Percentiles rank a stretch among this genome's conserved stretches.
These are phyloP conservation scores for Spisula solida DNA, from an alignment of 2,888 invertebrate genomes.

Conservation along the genomic window DNA sequence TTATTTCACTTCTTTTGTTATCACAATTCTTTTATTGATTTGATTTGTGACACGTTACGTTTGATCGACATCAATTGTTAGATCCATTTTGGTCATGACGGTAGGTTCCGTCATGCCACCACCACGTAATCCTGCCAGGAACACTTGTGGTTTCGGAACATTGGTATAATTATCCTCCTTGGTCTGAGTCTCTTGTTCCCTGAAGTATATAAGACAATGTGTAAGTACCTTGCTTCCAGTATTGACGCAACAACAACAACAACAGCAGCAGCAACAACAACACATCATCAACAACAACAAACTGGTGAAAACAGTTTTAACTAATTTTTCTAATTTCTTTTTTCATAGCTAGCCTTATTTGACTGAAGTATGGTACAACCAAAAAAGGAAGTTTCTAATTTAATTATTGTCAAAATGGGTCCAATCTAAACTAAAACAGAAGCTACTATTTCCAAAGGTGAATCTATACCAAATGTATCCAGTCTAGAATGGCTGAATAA, in stretches of 20 bases:
- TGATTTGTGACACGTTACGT: conserved; percentile 42
- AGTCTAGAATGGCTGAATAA: too few relatives aligned
- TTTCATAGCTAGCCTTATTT: too few relatives aligned
- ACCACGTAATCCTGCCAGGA: conserved; percentile 87
- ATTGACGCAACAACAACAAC: background rate
- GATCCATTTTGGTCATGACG: conserved; percentile 86
- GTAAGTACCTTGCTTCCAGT: background rate
- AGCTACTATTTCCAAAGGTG: too few relatives aligned
- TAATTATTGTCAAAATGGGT: too few relatives aligned
- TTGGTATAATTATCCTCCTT: conserved; percentile 86
- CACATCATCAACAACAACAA: too few relatives aligned
- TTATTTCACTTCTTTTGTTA: background rate
- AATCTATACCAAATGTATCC: too few relatives aligned
- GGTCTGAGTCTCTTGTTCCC: conserved; percentile 86
- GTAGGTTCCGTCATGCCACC: conserved; percentile 85
- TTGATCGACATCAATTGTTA: conserved; percentile 87
- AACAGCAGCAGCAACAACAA: too few relatives aligned
- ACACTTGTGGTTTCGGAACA: conserved; percentile 87
- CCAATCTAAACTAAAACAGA: too few relatives aligned
- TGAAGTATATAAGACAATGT: conserved; percentile 69
- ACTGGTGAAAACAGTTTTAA: too few relatives aligned
- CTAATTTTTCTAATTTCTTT: too few relatives aligned
- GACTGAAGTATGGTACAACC: too few relatives aligned
- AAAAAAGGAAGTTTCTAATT: too few relatives aligned
- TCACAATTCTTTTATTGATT: background rate